Evolutionary conservation across 2,888 invertebrate genomes (phyloP).

Genomic region (Latrodectus elegans): DNA sequence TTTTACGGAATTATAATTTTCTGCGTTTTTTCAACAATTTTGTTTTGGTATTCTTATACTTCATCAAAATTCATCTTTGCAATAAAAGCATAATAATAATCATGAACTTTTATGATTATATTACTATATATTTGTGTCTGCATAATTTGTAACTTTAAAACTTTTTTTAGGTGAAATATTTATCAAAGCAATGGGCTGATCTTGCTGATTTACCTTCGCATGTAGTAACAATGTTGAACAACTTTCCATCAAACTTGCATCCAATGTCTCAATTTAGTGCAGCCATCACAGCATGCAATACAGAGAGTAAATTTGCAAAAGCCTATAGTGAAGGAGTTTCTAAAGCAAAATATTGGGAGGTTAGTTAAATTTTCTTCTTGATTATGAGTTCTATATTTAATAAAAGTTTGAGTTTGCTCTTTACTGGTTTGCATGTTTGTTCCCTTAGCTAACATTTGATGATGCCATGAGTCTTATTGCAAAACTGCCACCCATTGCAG

Average conservation of each 20-base stretch:
- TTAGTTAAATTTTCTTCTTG: constrained; percentile 71
- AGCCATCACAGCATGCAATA: constrained; percentile 92
- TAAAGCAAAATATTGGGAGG: constrained; percentile 93
- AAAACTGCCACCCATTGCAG: constrained; percentile 93
- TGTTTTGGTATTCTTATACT: too few species aligned
- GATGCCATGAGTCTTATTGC: constrained; percentile 96
- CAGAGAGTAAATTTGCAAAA: constrained; percentile 92
- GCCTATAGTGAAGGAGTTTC: constrained; percentile 91
- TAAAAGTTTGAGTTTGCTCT: neutral
- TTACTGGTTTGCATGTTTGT: neutral
- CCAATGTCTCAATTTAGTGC: constrained; percentile 96
- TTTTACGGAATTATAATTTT: too few species aligned
- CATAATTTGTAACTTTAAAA: too few species aligned
- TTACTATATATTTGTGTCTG: too few species aligned
- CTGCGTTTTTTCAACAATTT: too few species aligned
- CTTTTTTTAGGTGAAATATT: constrained; percentile 76
- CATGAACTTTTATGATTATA: too few species aligned
- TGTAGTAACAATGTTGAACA: constrained; percentile 92
- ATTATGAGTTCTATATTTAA: neutral
- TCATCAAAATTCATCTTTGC: too few species aligned
- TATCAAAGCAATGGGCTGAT: constrained; percentile 88
- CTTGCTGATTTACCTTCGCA: constrained; percentile 92
- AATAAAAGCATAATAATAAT: too few species aligned
- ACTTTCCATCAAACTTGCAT: constrained; percentile 90
- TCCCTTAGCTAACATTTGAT: constrained; percentile 85